phyloP scores from a whole-genome alignment of 1,140 invertebrate genomes.

The Sogatella furcifera region DNA sequence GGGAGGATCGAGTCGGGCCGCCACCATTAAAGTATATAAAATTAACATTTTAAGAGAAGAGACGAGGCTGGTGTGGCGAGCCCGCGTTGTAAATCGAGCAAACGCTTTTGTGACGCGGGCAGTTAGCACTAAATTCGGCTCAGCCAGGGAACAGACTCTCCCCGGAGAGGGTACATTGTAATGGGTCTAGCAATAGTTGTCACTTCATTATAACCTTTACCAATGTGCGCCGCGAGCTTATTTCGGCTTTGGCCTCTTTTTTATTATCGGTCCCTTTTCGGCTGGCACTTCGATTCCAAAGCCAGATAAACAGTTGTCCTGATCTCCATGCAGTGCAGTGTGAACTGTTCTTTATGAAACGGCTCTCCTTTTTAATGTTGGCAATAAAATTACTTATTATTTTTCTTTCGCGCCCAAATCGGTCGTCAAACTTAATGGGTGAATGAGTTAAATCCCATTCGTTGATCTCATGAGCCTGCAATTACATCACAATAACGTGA shows the following conservation, averaged over 20 bases:
- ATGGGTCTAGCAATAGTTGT: conserved; percentile 1
- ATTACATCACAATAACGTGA: no score
- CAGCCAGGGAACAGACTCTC: no score
- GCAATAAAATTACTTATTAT: no score
- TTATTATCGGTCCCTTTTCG: not conserved
- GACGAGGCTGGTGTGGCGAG: not conserved
- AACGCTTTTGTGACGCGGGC: not conserved
- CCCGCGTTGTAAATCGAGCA: not conserved
- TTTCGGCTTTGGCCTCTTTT: not conserved
- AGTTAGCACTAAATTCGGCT: no score
- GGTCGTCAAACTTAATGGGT: no score
- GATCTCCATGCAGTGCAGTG: no score
- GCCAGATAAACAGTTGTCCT: not conserved
- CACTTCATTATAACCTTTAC: not conserved
- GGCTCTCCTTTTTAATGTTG: no score
- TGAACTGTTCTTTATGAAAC: no score
- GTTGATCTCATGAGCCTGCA: no score
- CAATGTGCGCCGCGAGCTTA: not conserved
- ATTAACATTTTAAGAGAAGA: not conserved
- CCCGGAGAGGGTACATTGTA: not conserved
- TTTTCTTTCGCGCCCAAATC: no score
- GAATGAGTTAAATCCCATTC: no score
- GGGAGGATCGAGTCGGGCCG: no score
- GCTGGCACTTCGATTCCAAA: not conserved
- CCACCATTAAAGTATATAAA: not conserved